Conservation (phyloP, 2,113 vertebrate species). For the Heteronetta atricapilla region DNA sequence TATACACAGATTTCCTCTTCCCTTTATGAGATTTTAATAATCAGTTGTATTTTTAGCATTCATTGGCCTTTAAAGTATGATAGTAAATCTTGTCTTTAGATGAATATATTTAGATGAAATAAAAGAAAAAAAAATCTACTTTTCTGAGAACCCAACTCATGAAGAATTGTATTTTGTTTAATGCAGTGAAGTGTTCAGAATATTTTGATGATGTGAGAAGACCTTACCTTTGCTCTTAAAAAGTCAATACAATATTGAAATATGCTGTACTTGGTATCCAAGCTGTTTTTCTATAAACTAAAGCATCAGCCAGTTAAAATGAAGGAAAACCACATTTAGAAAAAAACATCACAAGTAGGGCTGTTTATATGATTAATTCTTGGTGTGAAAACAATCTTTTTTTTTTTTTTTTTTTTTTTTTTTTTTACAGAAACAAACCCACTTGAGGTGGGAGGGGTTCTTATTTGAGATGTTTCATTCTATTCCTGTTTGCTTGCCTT, state of each 20-base stretch:
- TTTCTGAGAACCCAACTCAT: neutral
- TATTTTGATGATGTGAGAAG: neutral
- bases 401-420: neutral
- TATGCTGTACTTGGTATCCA: neutral
- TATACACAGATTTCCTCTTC: neutral
- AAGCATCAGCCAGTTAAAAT: neutral
- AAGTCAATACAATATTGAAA: neutral
- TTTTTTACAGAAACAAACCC: neutral
- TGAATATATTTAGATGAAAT: neutral
- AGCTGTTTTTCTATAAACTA: neutral
- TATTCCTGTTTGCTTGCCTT: neutral
- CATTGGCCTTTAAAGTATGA: neutral
- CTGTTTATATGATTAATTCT: neutral
- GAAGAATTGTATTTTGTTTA: neutral
- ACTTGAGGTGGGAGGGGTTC: neutral
- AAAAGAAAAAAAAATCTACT: too few species aligned
- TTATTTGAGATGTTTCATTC: neutral
- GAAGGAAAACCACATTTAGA: neutral
- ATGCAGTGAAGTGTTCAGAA: neutral
- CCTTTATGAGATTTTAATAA: neutral
- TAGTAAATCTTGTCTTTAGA: neutral
- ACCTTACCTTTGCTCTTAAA: neutral
- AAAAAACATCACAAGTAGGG: rapidly evolving
- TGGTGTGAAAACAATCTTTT: neutral
- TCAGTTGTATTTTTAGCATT: neutral